Evolutionary conservation across 1,140 invertebrate species (phyloP).

Genomic region (Arion vulgaris): DNA sequence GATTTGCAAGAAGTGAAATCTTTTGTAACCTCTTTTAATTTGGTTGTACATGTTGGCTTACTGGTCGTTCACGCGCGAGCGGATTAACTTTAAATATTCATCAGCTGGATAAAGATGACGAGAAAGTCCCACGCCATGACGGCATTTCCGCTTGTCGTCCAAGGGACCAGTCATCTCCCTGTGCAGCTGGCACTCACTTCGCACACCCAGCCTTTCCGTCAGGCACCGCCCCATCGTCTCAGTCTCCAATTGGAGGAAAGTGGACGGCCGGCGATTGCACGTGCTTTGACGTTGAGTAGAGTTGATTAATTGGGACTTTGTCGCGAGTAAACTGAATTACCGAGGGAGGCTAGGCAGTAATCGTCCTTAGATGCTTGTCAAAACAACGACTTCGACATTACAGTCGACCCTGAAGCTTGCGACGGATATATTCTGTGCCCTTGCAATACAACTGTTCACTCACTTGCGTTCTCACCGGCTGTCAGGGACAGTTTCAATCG

Average conservation of each 20-base stretch:
- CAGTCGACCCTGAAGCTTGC: neutral
- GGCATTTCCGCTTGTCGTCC: conserved; percentile 12
- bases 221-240: conserved; percentile 29
- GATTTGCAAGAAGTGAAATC: too few species aligned
- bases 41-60: neutral
- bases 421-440: neutral
- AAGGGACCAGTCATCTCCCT: conserved; percentile 1
- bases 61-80: neutral
- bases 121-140: neutral
- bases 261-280: neutral
- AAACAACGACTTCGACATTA: neutral
- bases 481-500: too few species aligned
- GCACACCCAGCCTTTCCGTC: neutral
- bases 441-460: neutral
- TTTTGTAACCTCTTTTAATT: neutral
- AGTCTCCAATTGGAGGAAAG: neutral
- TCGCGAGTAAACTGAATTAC: conserved; percentile 34
- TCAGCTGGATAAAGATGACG: neutral
- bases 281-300: conserved; percentile 29
- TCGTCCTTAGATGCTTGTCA: conserved; percentile 22
- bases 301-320: conserved; percentile 35
- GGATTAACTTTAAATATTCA: conserved; percentile 16
- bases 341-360: conserved; percentile 12
- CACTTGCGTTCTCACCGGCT: neutral
- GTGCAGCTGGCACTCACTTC: neutral